These are phyloP conservation scores for Diarsia mendica DNA, from an alignment of 2,888 invertebrate genomes.

Conservation along the genomic window DNA sequence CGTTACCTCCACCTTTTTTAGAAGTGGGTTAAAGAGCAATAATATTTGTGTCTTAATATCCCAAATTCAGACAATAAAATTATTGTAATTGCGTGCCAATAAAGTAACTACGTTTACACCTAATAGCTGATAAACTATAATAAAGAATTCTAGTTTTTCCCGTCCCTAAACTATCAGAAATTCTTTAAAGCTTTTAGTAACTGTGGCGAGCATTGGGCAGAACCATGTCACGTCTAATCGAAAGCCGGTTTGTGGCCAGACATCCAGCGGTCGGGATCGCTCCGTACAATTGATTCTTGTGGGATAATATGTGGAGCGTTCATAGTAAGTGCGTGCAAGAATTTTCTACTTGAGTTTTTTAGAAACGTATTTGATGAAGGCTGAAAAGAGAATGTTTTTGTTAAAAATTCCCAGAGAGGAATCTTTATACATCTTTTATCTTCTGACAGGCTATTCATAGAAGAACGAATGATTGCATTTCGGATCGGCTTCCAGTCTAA, in stretches of 20 bases:
- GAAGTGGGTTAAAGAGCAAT: not conserved
- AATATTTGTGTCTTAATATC: not conserved
- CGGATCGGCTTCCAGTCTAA: not conserved
- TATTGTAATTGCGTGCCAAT: not conserved
- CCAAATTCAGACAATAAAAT: not conserved
- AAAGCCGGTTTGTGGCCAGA: constrained; percentile 17
- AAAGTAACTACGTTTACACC: not conserved
- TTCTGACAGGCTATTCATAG: not conserved
- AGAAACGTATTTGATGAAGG: too few species aligned
- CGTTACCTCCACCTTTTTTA: too few species aligned
- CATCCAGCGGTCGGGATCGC: not conserved
- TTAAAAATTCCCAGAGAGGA: not conserved
- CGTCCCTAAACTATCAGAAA: constrained; percentile 4
- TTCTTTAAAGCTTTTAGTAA: constrained; percentile 17
- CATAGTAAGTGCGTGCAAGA: too few species aligned
- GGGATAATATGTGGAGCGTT: too few species aligned
- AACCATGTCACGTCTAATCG: constrained; percentile 32
- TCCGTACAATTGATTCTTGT: not conserved
- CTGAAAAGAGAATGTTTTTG: too few species aligned
- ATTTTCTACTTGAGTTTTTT: too few species aligned
- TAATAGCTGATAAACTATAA: not conserved
- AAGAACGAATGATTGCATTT: not conserved
- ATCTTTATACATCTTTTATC: too few species aligned
- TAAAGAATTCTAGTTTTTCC: not conserved
- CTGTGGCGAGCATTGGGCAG: constrained; percentile 1